phyloP scores from a whole-genome alignment of 1,140 invertebrate species.

The Venturia canescens region DNA sequence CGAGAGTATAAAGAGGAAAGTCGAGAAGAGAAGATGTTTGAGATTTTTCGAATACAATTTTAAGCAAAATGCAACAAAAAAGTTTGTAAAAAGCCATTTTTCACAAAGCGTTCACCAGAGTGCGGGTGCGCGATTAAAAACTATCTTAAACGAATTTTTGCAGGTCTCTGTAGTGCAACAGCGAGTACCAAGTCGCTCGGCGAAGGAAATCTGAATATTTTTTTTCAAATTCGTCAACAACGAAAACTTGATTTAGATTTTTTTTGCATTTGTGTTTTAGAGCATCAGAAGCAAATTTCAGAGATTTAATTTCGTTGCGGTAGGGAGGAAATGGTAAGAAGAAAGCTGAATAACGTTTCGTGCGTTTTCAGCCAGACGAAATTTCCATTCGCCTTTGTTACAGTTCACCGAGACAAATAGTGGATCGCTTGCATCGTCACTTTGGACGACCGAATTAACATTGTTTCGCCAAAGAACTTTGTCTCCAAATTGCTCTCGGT shows the following conservation, averaged over 20 bases:
- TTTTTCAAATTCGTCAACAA: background rate
- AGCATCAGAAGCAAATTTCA: background rate
- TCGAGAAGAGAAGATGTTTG: too few species aligned
- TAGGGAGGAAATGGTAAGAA: constrained; percentile 6
- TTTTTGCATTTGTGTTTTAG: background rate
- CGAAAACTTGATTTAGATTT: background rate
- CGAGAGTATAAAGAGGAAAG: too few species aligned
- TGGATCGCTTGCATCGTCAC: background rate
- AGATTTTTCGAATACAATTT: too few species aligned
- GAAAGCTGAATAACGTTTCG: background rate
- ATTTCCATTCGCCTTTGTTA: constrained; percentile 7
- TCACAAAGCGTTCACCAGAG: too few species aligned
- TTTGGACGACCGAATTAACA: background rate
- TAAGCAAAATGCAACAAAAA: too few species aligned
- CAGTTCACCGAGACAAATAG: background rate
- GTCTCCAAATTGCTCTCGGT: background rate
- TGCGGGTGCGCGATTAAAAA: background rate
- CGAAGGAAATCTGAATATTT: background rate
- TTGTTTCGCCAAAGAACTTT: background rate
- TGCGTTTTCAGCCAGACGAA: constrained; percentile 4
- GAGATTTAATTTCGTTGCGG: background rate
- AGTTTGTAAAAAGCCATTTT: background rate
- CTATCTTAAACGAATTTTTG: background rate
- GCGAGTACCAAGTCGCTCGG: background rate
- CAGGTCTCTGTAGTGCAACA: constrained; percentile 15